Evolutionary conservation across 1,140 invertebrate species (phyloP).

Genomic region (Drosophila ambigua): DNA sequence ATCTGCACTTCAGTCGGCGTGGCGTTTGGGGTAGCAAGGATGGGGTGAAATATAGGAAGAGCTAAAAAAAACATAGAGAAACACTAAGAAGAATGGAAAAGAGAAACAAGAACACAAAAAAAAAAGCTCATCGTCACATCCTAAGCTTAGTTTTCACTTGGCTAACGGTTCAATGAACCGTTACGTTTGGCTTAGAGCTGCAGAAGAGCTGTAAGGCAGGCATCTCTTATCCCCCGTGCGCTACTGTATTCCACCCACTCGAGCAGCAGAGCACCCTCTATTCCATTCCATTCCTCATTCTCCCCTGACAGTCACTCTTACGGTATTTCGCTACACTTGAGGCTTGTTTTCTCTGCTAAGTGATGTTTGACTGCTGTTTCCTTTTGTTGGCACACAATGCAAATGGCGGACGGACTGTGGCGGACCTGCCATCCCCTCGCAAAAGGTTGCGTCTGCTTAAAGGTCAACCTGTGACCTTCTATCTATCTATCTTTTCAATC

Average conservation of each 20-base stretch:
- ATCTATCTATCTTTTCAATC: slow-evolving; percentile 22
- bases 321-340: slow-evolving; percentile 21
- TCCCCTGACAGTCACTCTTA: slow-evolving; percentile 6
- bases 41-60: too few relatives aligned
- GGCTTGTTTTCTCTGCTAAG: slow-evolving; percentile 54
- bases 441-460: slow-evolving; percentile 49
- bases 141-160: slow-evolving; percentile 55
- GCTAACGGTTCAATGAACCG: slow-evolving; percentile 72
- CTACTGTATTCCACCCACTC: not conserved
- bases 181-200: slow-evolving; percentile 64
- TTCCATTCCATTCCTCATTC: too few relatives aligned
- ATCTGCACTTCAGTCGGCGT: slow-evolving; percentile 60
- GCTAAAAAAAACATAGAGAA: slow-evolving; percentile 33
- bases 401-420: slow-evolving; percentile 36
- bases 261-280: too few relatives aligned
- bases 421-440: slow-evolving; percentile 1
- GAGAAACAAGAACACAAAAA: slow-evolving; percentile 17
- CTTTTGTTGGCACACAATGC: slow-evolving; percentile 62
- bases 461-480: slow-evolving; percentile 71
- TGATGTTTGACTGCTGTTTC: slow-evolving; percentile 61
- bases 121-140: slow-evolving; percentile 32
- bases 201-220: slow-evolving; percentile 23
- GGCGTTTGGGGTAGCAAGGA: slow-evolving; percentile 10
- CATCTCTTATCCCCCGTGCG: slow-evolving; percentile 19
- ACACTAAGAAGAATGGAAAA: slow-evolving; percentile 5